phyloP scores from a whole-genome alignment of 2,113 vertebrate species.

The Pituophis catenifer region DNA sequence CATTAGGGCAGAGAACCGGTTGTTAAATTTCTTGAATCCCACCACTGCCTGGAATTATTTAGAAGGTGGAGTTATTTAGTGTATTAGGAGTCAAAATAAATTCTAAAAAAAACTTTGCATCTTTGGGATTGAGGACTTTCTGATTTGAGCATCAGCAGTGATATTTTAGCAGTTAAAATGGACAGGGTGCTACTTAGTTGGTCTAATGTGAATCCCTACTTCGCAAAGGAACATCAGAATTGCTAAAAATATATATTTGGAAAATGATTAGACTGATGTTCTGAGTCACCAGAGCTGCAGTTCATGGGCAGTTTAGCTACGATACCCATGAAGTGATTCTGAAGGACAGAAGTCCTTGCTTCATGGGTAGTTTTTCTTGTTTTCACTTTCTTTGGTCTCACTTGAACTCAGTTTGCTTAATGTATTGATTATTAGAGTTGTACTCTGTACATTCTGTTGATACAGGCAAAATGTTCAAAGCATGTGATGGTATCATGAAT shows the following conservation, averaged over 20 bases:
- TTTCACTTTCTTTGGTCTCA: background rate
- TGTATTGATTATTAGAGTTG: background rate
- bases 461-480: background rate
- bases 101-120: background rate
- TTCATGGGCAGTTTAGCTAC: background rate
- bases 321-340: background rate
- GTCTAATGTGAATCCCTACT: background rate
- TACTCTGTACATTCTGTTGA: background rate
- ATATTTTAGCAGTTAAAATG: background rate
- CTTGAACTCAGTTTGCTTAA: background rate
- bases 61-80: background rate
- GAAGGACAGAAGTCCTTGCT: background rate
- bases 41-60: background rate
- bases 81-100: background rate
- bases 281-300: background rate
- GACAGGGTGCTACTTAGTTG: background rate
- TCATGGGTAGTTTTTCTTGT: background rate
- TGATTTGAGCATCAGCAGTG: background rate
- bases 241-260: background rate
- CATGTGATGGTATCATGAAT: background rate
- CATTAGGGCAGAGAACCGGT: too few species aligned
- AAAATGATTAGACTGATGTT: background rate
- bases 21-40: too few species aligned
- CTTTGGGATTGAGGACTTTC: accelerated
- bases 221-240: background rate